Conservation (phyloP, 1,140 invertebrate genomes). For the Mamestra configurata region DNA sequence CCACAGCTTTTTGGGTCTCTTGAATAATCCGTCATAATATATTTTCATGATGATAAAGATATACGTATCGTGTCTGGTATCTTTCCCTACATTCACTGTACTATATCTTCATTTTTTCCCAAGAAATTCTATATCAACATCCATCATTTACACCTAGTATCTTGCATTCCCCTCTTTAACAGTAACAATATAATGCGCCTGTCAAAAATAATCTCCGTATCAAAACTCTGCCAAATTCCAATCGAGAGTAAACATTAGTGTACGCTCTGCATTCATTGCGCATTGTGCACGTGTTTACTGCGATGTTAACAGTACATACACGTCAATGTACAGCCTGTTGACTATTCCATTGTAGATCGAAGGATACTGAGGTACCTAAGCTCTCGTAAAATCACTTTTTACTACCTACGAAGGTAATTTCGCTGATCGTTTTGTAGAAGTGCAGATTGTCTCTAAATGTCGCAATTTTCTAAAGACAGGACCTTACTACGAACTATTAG, state of each 20-base stretch:
- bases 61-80: not conserved
- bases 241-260: not conserved
- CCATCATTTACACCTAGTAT: not conserved
- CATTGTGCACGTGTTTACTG: slow-evolving; percentile 5
- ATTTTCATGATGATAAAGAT: not conserved
- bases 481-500: not conserved
- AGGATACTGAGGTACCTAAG: slow-evolving; percentile 20
- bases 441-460: slow-evolving; percentile 42
- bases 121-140: not conserved
- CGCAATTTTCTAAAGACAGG: not conserved
- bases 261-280: slow-evolving; percentile 34
- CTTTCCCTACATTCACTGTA: not conserved
- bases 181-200: slow-evolving; percentile 19
- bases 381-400: slow-evolving; percentile 51
- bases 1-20: not conserved
- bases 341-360: slow-evolving; percentile 32
- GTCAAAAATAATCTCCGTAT: slow-evolving; percentile 32
- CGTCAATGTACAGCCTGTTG: slow-evolving; percentile 25
- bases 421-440: slow-evolving; percentile 50
- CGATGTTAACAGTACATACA: not conserved
- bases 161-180: not conserved
- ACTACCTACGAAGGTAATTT: slow-evolving; percentile 48
- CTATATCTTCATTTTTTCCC: not conserved
- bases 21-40: not conserved
- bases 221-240: not conserved